phyloP scores from a whole-genome alignment of 2,888 invertebrate genomes.

The Hydriomena furcata region DNA sequence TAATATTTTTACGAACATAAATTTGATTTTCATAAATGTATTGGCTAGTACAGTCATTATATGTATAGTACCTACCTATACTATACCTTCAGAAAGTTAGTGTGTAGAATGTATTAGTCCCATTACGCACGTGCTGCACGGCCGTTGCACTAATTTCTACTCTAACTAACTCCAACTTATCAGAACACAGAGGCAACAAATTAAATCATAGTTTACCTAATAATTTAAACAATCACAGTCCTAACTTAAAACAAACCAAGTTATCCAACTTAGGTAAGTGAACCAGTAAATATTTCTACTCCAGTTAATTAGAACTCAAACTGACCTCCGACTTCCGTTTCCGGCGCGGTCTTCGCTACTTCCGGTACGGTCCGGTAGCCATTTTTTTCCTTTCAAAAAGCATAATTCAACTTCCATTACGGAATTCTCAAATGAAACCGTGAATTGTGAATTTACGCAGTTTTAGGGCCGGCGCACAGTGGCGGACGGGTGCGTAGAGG shows the following conservation, averaged over 20 bases:
- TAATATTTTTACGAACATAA: too few species aligned
- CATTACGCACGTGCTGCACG: too few species aligned
- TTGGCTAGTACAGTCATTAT: too few species aligned
- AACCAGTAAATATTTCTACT: conserved; percentile 22
- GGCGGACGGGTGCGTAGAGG: too few species aligned
- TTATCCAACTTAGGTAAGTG: conserved; percentile 5
- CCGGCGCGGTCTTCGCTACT: conserved; percentile 31
- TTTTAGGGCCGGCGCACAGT: too few species aligned
- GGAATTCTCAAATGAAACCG: conserved; percentile 1
- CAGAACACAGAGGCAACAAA: not conserved
- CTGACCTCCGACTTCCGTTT: conserved; percentile 35
- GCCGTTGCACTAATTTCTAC: not conserved
- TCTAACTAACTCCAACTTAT: not conserved
- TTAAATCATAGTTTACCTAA: too few species aligned
- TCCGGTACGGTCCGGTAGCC: conserved; percentile 24
- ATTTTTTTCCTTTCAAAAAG: conserved; percentile 30
- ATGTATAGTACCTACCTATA: too few species aligned
- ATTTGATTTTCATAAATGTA: too few species aligned
- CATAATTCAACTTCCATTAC: conserved; percentile 29
- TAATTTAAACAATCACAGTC: not conserved
- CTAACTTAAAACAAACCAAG: conserved; percentile 5
- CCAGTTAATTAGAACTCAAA: conserved; percentile 38
- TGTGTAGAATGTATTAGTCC: too few species aligned
- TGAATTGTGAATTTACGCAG: not conserved
- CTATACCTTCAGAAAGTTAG: too few species aligned